Base-by-base conservation (phyloP, 2,797 vertebrate genomes). In the Ptychadena robeensis region DNA sequence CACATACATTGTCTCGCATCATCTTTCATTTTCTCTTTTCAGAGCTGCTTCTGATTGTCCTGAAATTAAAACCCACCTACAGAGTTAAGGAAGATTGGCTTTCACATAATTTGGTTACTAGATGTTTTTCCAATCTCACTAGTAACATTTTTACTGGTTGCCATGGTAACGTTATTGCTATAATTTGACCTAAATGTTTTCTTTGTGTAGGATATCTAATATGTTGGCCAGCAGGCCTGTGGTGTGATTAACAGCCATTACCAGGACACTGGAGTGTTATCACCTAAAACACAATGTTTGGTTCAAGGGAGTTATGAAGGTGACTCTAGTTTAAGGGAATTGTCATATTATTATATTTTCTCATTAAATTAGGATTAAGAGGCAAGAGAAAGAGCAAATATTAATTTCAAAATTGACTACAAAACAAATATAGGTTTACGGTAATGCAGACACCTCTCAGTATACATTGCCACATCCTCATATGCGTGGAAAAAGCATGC, bases 51-150 rank as follows among this genome's bases (percentile, higher is more conserved):
- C 85, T 88, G 87, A 82, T 72, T 86, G 82, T 85, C 87, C 69
- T 86, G 87, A 88, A 88, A 89, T 88, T 90, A 88, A 88, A 88
- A 87, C 82, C 85, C 76, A 0, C 3, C 76, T 27, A 40, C 87
- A 85, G 81, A 87, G 83, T 86, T 31, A 70, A 87, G 78, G 82
- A 85, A 81, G 75, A 82, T 80, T 77, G 85, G 66, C 90, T 89
- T 88, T 86, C 83, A 81, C 74, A 76, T 89, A 0, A 81, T 82
- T 90, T 89, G 83, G 82, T 67, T 85, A 84, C 87, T 89, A 88
- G 79, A 79, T 44, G 86, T 82, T 82, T 86, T 75, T 22, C 25
- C 8, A 15, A 73, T 74, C 79, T 69, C 71, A 68, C 81, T 86
- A 89, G 86, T 83, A 82, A 86, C 11, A 84, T 14, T 80, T 88